Evolutionary conservation across 2,888 invertebrate genomes (phyloP).

Genomic region (Enchytraeus crypticus): DNA sequence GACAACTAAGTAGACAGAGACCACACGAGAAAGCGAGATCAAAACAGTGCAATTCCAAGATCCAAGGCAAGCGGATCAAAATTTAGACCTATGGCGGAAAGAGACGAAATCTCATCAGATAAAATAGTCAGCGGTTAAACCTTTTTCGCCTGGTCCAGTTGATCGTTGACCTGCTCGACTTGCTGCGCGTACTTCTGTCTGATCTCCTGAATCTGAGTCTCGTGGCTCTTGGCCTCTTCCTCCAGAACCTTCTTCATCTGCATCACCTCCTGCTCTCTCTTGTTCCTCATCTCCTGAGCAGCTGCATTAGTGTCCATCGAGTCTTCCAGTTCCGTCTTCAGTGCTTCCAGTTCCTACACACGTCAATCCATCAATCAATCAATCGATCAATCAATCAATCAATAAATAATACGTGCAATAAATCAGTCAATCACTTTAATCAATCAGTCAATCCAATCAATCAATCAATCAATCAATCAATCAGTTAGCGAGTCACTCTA

Average conservation of each 20-base stretch:
- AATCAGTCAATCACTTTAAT: no score
- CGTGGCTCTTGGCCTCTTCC: constrained; percentile 77
- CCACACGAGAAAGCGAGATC: no score
- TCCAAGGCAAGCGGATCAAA: no score
- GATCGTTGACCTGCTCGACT: constrained; percentile 76
- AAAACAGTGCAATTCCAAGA: no score
- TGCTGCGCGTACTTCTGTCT: constrained; percentile 87
- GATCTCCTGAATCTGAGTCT: constrained; percentile 73
- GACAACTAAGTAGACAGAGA: no score
- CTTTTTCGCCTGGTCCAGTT: constrained; percentile 72
- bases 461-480: no score
- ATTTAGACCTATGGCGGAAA: no score
- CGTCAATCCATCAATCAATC: no score
- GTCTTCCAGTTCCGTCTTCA: constrained; percentile 91
- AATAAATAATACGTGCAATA: no score
- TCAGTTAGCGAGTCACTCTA: no score
- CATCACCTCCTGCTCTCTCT: constrained; percentile 87
- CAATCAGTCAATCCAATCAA: no score
- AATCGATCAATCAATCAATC: no score
- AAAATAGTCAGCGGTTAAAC: constrained; percentile 1
- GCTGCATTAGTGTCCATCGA: constrained; percentile 69
- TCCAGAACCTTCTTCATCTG: constrained; percentile 84
- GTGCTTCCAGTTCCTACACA: constrained; percentile 71
- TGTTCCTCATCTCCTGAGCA: constrained; percentile 70
- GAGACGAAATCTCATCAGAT: background rate